phyloP scores from a whole-genome alignment of 1,140 invertebrate species.

The Copidosoma floridanum region DNA sequence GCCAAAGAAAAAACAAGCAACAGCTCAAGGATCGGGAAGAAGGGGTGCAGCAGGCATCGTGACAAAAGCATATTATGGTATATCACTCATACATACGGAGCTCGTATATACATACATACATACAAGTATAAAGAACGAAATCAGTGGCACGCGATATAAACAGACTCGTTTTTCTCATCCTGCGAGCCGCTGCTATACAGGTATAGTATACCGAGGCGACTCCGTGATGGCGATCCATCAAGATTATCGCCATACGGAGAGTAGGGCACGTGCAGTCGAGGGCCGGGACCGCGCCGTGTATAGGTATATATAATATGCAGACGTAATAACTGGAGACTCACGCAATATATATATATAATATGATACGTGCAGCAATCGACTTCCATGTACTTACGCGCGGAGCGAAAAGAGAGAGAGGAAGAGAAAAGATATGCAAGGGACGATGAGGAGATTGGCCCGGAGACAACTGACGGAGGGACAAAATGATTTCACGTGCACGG shows the following conservation, averaged over 20 bases:
- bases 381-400: conserved; percentile 26
- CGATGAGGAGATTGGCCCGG: no score
- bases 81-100: no score
- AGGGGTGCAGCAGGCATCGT: no score
- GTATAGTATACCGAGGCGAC: no score
- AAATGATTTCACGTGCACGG: no score
- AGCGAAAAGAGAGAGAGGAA: background rate
- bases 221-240: conserved; percentile 38
- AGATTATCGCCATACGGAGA: conserved; percentile 32
- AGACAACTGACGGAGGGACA: no score
- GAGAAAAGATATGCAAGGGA: background rate
- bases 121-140: no score
- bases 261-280: conserved; percentile 13
- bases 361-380: conserved; percentile 13
- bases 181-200: background rate
- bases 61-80: no score
- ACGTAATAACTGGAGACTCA: no score
- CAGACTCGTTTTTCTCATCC: conserved; percentile 8
- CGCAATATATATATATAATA: conserved; percentile 34
- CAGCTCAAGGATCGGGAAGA: no score
- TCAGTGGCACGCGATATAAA: conserved; percentile 1
- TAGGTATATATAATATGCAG: conserved; percentile 19
- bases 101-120: no score
- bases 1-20: no score
- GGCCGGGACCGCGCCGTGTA: conserved; percentile 25